Percentiles rank a stretch among this genome's conserved stretches.
phyloP scores from a whole-genome alignment of 1,140 invertebrate species.

The Augochlora pura region DNA sequence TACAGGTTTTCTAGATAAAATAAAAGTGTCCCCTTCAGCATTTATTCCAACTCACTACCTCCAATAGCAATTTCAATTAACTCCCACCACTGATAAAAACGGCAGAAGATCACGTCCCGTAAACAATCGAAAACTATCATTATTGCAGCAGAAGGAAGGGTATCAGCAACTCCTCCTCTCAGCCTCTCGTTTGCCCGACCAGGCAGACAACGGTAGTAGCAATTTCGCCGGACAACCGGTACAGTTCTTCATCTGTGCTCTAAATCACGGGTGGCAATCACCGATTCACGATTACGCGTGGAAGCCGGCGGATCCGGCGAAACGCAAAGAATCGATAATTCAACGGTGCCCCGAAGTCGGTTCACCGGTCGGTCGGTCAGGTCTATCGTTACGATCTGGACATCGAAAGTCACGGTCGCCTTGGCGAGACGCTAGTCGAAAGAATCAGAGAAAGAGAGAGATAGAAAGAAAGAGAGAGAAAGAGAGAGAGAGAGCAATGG shows the following conservation, averaged over 20 bases:
- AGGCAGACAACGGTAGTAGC: not conserved
- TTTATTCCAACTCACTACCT: too few relatives aligned
- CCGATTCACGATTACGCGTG: not conserved
- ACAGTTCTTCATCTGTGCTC: not conserved
- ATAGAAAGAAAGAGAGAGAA: not conserved
- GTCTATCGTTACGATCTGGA: conserved; percentile 60
- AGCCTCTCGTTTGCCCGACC: not conserved
- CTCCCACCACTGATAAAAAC: too few relatives aligned
- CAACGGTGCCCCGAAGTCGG: conserved; percentile 56
- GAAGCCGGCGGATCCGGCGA: conserved; percentile 18
- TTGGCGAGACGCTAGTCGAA: not conserved
- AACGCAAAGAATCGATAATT: conserved; percentile 44
- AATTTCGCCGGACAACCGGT: not conserved
- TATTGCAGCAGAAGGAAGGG: too few relatives aligned
- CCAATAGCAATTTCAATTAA: too few relatives aligned
- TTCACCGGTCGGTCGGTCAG: conserved; percentile 54
- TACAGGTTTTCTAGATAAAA: too few relatives aligned
- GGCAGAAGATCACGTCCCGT: too few relatives aligned
- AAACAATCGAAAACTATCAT: too few relatives aligned
- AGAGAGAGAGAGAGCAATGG: not conserved
- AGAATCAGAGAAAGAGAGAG: not conserved
- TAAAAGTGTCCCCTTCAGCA: too few relatives aligned
- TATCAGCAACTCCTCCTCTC: too few relatives aligned
- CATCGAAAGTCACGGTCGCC: conserved; percentile 62
- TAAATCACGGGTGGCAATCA: not conserved